Evolutionary conservation across 2,113 vertebrate genomes (phyloP).

Genomic region (Chrysemys picta): DNA sequence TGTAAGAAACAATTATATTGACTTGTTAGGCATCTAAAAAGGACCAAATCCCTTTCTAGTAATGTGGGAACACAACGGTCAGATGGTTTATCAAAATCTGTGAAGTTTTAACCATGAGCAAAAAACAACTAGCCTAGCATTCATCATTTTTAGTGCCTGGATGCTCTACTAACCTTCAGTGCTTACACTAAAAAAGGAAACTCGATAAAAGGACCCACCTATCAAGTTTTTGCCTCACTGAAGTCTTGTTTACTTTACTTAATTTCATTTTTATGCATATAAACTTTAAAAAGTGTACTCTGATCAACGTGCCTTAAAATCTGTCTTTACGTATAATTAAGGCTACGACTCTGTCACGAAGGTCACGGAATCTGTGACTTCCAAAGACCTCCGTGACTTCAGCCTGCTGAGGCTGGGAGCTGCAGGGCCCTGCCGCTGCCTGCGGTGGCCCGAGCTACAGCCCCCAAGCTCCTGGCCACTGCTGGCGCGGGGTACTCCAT

Average conservation of each 20-base stretch:
- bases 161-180: background rate
- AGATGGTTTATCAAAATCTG: background rate
- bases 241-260: background rate
- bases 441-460: no score
- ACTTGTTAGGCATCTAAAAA: background rate
- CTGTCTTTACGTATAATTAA: no score
- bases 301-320: background rate
- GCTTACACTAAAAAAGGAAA: background rate
- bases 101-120: background rate
- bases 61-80: background rate
- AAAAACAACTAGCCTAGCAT: background rate
- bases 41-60: background rate
- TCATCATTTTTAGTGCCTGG: background rate
- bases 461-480: no score
- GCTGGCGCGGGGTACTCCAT: no score
- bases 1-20: background rate
- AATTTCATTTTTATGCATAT: background rate
- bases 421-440: no score
- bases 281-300: background rate
- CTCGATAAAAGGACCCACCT: background rate
- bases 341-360: no score
- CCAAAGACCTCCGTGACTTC: no score
- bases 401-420: no score
- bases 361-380: no score
- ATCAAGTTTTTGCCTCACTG: background rate